A percentile compares a stretch with the other conserved stretches of the same genome.
phyloP scores from a whole-genome alignment of 2,113 vertebrate genomes.

The Alexandromys fortis region DNA sequence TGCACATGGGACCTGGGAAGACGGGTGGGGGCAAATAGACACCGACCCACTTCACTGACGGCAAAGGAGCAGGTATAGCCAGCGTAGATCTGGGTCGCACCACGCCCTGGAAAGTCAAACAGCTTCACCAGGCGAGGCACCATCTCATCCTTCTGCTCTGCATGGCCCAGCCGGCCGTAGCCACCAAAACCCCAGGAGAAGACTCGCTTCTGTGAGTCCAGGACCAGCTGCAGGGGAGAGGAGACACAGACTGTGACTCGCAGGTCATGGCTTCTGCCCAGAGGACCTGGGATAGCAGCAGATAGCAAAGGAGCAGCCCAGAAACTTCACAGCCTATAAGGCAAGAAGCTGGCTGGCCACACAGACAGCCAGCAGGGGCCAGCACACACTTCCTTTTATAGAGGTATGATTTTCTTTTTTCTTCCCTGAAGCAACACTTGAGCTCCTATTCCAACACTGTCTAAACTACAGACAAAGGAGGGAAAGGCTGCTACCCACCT shows the following conservation, averaged over 20 bases:
- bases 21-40: rapidly evolving
- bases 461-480: neutral
- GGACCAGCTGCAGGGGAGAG: conserved; percentile 87
- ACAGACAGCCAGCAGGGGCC: rapidly evolving
- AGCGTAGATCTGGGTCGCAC: conserved; percentile 91
- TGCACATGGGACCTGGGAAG: neutral
- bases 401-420: neutral
- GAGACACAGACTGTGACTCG: too few species aligned
- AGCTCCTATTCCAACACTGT: neutral
- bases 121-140: conserved; percentile 96
- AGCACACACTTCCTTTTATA: too few species aligned
- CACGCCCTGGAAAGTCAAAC: conserved; percentile 96
- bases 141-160: conserved; percentile 98
- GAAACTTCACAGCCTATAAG: rapidly evolving
- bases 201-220: conserved; percentile 96
- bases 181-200: conserved; percentile 98
- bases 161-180: conserved; percentile 95
- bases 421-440: neutral
- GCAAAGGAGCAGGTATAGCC: conserved; percentile 97
- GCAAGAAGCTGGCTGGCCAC: rapidly evolving
- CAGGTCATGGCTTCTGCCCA: rapidly evolving
- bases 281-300: rapidly evolving
- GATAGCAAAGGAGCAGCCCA: rapidly evolving
- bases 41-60: conserved; percentile 93
- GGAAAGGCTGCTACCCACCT: neutral